These are phyloP conservation scores for Pomatostomus ruficeps DNA, from an alignment of 2,113 vertebrate species.

Conservation along the genomic window DNA sequence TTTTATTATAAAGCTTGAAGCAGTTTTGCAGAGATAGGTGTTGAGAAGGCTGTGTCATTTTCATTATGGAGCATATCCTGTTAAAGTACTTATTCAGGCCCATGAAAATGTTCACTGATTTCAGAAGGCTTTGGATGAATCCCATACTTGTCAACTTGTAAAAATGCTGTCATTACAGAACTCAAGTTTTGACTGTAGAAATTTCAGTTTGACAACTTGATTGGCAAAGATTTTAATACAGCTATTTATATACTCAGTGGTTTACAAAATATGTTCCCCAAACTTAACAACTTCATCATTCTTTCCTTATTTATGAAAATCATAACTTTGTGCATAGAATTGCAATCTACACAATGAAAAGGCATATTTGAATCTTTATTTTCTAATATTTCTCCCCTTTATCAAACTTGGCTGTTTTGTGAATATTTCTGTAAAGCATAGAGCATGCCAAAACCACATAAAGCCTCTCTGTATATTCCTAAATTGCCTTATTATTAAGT, in stretches of 20 bases:
- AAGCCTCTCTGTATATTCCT: not conserved
- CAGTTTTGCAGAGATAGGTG: not conserved
- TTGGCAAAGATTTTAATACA: not conserved
- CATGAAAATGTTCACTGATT: not conserved
- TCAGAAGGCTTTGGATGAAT: conserved; percentile 5
- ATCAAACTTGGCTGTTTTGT: not conserved
- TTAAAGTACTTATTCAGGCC: not conserved
- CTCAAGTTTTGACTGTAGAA: not conserved
- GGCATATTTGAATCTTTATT: not conserved
- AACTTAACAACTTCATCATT: not conserved
- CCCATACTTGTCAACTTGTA: not conserved
- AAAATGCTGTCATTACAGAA: not conserved
- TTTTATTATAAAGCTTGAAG: not conserved
- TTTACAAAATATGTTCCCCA: conserved; percentile 2
- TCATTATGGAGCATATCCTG: not conserved
- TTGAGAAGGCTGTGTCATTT: not conserved
- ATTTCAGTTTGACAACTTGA: not conserved
- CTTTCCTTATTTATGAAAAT: not conserved
- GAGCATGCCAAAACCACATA: not conserved
- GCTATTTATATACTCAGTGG: not conserved
- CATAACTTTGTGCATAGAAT: not conserved
- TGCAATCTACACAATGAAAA: not conserved
- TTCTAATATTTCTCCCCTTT: not conserved
- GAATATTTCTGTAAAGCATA: not conserved
- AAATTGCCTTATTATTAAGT: not conserved